These are phyloP conservation scores for Drosophila melanogaster DNA, from an alignment of 1,140 invertebrate genomes.

Conservation along the genomic window Release_6_plus_ISO1_MT NT_033777.3:23006501-23007000, in stretches of 20 bases:
- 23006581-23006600: conserved; percentile 82
- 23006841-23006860: conserved; percentile 6
- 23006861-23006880: conserved; percentile 36
- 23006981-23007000: conserved; percentile 20
- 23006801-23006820: conserved; percentile 17
- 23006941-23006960: not conserved
- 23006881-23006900: conserved; percentile 39
- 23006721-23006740: conserved; percentile 26
- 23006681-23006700: conserved; percentile 64
- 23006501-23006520: not conserved
- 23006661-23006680: conserved; percentile 83
- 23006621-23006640: conserved; percentile 85
- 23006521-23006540: too few relatives aligned
- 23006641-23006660: conserved; percentile 85
- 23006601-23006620: conserved; percentile 85
- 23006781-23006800: conserved; percentile 36
- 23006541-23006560: not conserved
- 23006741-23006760: conserved; percentile 9
- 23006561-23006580: not conserved
- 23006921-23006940: conserved; percentile 14
- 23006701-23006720: conserved; percentile 12
- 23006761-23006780: conserved; percentile 21
- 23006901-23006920: conserved; percentile 26
- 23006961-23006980: conserved; percentile 42
- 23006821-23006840: conserved; percentile 29